These are phyloP conservation scores for Ditylenchus weischeri DNA, from an alignment of 2,888 invertebrate species.

Conservation along the genomic window DNA sequence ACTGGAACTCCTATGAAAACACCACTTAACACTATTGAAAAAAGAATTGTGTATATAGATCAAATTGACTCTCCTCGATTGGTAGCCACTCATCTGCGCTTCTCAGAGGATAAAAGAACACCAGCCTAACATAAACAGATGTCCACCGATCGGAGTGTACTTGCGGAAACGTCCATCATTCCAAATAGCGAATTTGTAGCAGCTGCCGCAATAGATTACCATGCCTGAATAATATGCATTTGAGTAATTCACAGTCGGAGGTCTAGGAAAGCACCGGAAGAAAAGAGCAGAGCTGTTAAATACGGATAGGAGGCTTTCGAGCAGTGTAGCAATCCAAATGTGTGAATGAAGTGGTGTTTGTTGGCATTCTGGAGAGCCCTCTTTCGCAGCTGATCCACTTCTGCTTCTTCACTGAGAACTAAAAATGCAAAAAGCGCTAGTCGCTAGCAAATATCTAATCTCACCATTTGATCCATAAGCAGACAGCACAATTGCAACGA, in stretches of 20 bases:
- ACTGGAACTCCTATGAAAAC: no score
- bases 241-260: not conserved
- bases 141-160: slow-evolving; percentile 16
- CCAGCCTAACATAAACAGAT: slow-evolving; percentile 19
- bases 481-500: slow-evolving; percentile 16
- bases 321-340: slow-evolving; percentile 14
- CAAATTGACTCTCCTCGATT: no score
- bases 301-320: slow-evolving; percentile 8
- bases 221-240: slow-evolving; percentile 11
- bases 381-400: slow-evolving; percentile 14
- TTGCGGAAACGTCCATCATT: slow-evolving; percentile 14
- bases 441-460: not conserved
- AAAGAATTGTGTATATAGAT: not conserved
- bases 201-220: slow-evolving; percentile 15
- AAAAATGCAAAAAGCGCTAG: no score
- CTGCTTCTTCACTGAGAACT: not conserved
- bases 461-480: slow-evolving; percentile 21
- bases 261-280: not conserved
- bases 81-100: no score
- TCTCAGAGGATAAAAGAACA: slow-evolving; percentile 11
- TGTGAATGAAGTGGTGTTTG: slow-evolving; percentile 18
- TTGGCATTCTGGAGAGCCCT: slow-evolving; percentile 17
- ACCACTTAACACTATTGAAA: not conserved
- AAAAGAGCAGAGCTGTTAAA: not conserved
- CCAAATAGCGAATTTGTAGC: slow-evolving; percentile 14